Conservation (phyloP, 2,113 vertebrate genomes). For the Anarhynchus alexandrinus region DNA sequence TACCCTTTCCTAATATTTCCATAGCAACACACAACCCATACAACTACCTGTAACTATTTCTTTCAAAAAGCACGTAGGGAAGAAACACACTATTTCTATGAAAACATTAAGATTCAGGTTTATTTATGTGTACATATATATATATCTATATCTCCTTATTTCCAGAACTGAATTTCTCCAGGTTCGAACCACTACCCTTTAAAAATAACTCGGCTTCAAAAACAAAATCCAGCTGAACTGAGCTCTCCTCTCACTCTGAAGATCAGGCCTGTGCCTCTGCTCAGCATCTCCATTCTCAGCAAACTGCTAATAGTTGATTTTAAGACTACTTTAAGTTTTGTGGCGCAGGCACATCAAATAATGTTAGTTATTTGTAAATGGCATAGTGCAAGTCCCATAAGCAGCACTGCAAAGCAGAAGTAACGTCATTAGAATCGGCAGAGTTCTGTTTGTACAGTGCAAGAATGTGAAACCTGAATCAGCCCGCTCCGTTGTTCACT, state of each 20-base stretch:
- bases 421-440: background rate
- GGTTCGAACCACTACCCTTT: background rate
- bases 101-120: background rate
- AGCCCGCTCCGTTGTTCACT: background rate
- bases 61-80: background rate
- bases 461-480: background rate
- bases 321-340: background rate
- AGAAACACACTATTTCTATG: background rate
- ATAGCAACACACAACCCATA: slow-evolving; percentile 6
- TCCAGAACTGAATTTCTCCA: background rate
- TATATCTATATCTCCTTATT: background rate
- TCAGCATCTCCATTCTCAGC: background rate
- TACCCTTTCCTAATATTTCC: slow-evolving; percentile 10
- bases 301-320: background rate
- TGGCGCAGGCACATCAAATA: background rate
- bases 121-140: background rate
- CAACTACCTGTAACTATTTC: background rate
- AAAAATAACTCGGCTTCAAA: background rate
- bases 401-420: background rate
- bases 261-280: background rate
- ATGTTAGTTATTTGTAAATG: background rate
- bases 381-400: background rate
- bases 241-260: background rate
- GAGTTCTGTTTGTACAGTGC: background rate
- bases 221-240: background rate